A percentile compares a stretch with the other conserved stretches of the same genome.
phyloP scores from a whole-genome alignment of 2,113 vertebrate species.

The Periophthalmus modestus region DNA sequence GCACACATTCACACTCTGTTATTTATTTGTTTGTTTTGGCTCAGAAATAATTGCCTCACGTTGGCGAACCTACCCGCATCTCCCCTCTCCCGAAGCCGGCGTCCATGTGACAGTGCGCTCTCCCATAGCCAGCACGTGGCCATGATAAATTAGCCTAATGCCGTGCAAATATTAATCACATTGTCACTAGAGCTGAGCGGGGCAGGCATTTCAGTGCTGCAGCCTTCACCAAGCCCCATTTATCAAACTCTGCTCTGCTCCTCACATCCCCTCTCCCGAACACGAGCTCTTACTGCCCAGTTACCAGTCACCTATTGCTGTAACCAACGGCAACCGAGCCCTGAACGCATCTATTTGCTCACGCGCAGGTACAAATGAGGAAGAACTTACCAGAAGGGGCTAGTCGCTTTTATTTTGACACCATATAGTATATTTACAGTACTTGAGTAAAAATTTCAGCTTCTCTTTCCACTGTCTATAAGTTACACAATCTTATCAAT shows the following conservation, averaged over 20 bases:
- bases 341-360: constrained; percentile 20
- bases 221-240: constrained; percentile 68
- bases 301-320: constrained; percentile 44
- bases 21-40: constrained; percentile 66
- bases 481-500: no score
- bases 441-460: no score
- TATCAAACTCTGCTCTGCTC: constrained; percentile 69
- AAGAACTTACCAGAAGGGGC: neutral
- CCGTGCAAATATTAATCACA: constrained; percentile 79
- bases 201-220: constrained; percentile 71
- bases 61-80: constrained; percentile 37
- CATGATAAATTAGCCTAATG: constrained; percentile 78
- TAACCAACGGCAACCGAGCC: constrained; percentile 31
- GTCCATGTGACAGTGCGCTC: constrained; percentile 65
- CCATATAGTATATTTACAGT: no score
- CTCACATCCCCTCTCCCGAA: constrained; percentile 58
- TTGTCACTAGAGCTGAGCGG: constrained; percentile 76
- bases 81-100: constrained; percentile 38
- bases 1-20: constrained; percentile 38
- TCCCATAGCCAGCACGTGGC: constrained; percentile 61
- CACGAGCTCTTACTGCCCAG: constrained; percentile 63
- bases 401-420: no score
- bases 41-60: constrained; percentile 49
- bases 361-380: neutral
- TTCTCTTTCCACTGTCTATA: no score